Base-by-base conservation (phyloP, 2,113 vertebrate species). In the Dipodomys stephensi region DNA sequence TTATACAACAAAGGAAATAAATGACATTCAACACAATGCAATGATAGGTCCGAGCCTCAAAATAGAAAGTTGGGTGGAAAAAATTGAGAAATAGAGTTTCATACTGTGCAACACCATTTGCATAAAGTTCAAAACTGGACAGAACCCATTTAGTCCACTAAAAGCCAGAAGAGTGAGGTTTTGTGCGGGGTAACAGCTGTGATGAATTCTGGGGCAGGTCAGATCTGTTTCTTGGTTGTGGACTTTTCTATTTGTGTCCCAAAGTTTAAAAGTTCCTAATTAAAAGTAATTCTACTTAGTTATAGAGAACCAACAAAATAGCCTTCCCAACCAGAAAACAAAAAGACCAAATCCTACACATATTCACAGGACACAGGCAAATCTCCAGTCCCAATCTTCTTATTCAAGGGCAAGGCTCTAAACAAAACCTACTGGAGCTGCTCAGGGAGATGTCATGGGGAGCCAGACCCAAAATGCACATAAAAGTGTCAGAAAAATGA, bases 261-360 rank as follows among this genome's bases (percentile, higher is more conserved):
- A 15, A 2, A n/a, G 13, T 90, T 72, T 74, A 44, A 90, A 88
- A 86, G 7, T 32, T 46, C 49, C 57, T 73, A 72, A 87, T 74
- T n/a, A 73, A 49, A 74, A 87, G 49, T 72, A 20, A 25, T 25
- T 62, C 16, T 62, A 22, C 23, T 64, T 64, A 64, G 18, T 64
- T 49, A 57, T 30, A 92, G 4, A 64, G 81, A 95, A 68, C 4
- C 65, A 69, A 68, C 68, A 62, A 88, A 72, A 20, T 74, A 91
- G 28, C 15, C 35, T n/a, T 7, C 18, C 27, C 69, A 8, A 77
- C 80, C 19, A 0, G 0, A 18, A 25, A 67, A 73, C 22, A 10
- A 46, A 28, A 79, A 10, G 19, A 49, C 78, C 69, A 53, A 28
- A 25, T 46, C 73, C 68, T 88, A 44, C 72, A 25, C 30, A 44